Evolutionary conservation across 2,888 invertebrate genomes (phyloP).

Genomic region (Amiota mariae): DNA sequence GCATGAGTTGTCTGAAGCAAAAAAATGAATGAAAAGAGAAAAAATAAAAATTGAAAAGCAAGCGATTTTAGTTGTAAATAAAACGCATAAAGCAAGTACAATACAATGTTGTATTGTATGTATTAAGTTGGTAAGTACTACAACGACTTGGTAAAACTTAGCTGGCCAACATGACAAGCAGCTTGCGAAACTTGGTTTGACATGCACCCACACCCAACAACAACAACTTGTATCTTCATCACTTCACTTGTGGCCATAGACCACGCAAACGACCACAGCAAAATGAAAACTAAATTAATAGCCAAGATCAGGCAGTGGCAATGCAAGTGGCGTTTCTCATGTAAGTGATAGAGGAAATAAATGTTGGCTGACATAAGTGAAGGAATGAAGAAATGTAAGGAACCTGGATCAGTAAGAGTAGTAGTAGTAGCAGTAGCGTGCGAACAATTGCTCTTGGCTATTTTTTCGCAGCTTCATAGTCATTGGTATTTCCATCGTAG

Average conservation of each 20-base stretch:
- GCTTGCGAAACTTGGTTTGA: neutral
- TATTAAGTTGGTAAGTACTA: constrained; percentile 2
- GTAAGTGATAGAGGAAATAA: neutral
- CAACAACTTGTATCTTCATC: no score
- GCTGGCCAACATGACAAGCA: neutral
- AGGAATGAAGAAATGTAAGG: neutral
- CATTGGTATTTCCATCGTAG: no score
- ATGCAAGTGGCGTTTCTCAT: constrained; percentile 3
- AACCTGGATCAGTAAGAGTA: neutral
- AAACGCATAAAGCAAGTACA: neutral
- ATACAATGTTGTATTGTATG: neutral
- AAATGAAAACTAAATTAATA: constrained; percentile 10
- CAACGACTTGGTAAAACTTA: neutral
- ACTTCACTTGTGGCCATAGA: no score
- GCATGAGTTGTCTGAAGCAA: neutral
- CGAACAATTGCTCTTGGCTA: neutral
- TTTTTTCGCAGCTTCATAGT: neutral
- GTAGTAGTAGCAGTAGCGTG: neutral
- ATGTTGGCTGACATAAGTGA: neutral
- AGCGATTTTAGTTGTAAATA: neutral
- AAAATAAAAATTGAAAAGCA: neutral
- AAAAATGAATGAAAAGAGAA: neutral
- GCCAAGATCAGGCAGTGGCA: constrained; percentile 12
- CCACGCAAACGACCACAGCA: neutral
- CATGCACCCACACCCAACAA: neutral